Conservation (phyloP, 2,797 vertebrate genomes). For the Trachops cirrhosus region DNA sequence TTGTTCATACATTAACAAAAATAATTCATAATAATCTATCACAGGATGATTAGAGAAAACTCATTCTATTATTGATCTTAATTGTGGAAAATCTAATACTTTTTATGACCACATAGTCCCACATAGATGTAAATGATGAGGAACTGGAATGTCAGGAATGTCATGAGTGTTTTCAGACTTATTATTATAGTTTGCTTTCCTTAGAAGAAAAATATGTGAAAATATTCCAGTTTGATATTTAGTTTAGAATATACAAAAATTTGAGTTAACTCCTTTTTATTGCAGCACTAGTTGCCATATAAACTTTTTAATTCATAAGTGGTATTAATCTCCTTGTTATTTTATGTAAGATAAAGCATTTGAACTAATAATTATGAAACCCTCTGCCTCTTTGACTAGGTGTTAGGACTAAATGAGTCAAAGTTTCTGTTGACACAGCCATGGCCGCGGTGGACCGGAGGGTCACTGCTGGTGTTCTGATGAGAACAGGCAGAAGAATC, state of each 20-base stretch:
- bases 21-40: neutral
- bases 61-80: neutral
- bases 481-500: neutral
- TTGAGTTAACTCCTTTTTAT: neutral
- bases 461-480: neutral
- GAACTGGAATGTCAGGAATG: neutral
- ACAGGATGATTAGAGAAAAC: neutral
- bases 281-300: neutral
- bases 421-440: neutral
- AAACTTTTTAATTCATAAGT: neutral
- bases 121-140: neutral
- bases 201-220: neutral
- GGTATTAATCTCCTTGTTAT: neutral
- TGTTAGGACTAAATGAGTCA: neutral
- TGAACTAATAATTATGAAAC: neutral
- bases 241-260: neutral
- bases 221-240: conserved; percentile 1
- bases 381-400: neutral
- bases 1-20: neutral
- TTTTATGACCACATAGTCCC: neutral
- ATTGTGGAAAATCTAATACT: neutral
- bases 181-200: neutral
- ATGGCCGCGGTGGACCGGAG: neutral
- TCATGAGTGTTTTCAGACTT: neutral
- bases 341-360: neutral